A percentile compares a stretch with the other conserved stretches of the same genome.
phyloP scores from a whole-genome alignment of 1,140 invertebrate genomes.

The Coptotermes formosanus region DNA sequence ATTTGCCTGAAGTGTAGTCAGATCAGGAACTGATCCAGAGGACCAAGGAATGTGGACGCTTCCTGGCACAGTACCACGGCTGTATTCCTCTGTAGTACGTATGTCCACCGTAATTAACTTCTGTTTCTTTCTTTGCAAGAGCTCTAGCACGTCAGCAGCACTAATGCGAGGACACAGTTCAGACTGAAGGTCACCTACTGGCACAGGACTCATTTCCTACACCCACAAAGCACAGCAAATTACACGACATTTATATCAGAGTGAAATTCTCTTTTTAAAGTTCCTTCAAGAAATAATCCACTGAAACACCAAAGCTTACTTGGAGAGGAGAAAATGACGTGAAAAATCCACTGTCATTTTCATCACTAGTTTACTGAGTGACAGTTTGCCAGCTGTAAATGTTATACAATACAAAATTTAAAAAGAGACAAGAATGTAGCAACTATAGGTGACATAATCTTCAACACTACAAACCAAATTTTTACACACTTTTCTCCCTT shows the following conservation, averaged over 20 bases:
- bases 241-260: not conserved
- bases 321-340: too few relatives aligned
- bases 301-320: too few relatives aligned
- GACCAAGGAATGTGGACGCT: constrained; percentile 16
- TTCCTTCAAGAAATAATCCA: too few relatives aligned
- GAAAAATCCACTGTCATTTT: too few relatives aligned
- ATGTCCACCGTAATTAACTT: constrained; percentile 22
- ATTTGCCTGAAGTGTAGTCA: not conserved
- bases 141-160: constrained; percentile 75
- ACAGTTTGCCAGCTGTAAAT: too few relatives aligned
- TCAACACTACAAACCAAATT: too few relatives aligned
- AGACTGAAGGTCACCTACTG: constrained; percentile 63
- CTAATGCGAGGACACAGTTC: constrained; percentile 82
- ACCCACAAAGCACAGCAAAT: constrained; percentile 30
- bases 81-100: constrained; percentile 27
- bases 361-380: too few relatives aligned
- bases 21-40: not conserved
- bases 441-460: too few relatives aligned
- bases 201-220: constrained; percentile 47
- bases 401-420: too few relatives aligned
- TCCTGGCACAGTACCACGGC: constrained; percentile 6
- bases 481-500: too few relatives aligned
- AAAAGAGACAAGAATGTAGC: too few relatives aligned
- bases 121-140: constrained; percentile 43
- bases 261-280: too few relatives aligned